phyloP scores from a whole-genome alignment of 2,888 invertebrate genomes.

The Hirtodrosophila trivittata region DNA sequence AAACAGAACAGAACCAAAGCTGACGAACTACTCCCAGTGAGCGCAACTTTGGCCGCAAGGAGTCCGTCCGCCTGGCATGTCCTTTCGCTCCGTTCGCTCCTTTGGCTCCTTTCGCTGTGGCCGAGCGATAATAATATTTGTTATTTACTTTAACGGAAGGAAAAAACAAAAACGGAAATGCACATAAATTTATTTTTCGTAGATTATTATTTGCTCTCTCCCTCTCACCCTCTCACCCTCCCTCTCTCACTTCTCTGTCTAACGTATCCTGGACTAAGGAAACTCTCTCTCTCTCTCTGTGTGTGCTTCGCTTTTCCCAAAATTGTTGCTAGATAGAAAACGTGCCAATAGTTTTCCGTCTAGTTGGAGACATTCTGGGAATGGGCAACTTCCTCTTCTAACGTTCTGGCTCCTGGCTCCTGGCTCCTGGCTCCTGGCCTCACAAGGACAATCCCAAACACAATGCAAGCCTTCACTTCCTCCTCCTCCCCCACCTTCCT shows the following conservation, averaged over 20 bases:
- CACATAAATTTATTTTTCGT: slow-evolving; percentile 82
- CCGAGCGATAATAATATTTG: slow-evolving; percentile 82
- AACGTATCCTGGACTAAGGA: too few species aligned
- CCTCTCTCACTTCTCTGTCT: neutral
- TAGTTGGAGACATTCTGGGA: slow-evolving; percentile 2
- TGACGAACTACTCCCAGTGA: slow-evolving; percentile 51
- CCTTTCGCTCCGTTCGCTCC: slow-evolving; percentile 23
- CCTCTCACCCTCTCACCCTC: neutral
- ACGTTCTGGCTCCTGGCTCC: too few species aligned
- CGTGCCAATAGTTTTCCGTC: slow-evolving; percentile 36
- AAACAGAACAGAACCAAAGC: neutral
- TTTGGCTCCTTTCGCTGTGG: slow-evolving; percentile 50
- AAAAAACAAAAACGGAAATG: slow-evolving; percentile 81
- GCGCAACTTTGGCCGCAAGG: slow-evolving; percentile 31
- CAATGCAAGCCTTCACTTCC: too few species aligned
- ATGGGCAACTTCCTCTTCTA: neutral
- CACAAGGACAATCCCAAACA: neutral
- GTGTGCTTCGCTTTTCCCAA: neutral
- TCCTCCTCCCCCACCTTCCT: too few species aligned
- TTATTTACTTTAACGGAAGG: slow-evolving; percentile 82
- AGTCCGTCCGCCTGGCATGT: slow-evolving; percentile 22
- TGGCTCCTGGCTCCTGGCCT: neutral
- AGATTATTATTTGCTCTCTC: slow-evolving; percentile 65
- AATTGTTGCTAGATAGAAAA: slow-evolving; percentile 10
- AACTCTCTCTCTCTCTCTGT: slow-evolving; percentile 12